These are phyloP conservation scores for Clarias gariepinus DNA, from an alignment of 2,113 vertebrate genomes.

Conservation along the genomic window DNA sequence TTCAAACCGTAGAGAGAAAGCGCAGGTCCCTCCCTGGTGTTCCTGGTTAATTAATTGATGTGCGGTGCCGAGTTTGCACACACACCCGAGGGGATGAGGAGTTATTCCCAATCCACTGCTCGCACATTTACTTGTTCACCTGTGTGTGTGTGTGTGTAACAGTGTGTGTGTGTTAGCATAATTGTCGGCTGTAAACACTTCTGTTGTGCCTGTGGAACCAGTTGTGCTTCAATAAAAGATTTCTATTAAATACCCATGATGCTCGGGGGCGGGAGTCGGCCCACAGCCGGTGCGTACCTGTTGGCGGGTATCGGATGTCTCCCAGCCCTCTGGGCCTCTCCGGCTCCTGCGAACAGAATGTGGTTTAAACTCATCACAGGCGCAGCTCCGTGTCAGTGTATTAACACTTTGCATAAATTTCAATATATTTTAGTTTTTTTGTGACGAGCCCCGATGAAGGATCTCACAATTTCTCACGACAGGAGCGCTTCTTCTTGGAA, in stretches of 20 bases:
- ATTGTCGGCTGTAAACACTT: too few relatives aligned
- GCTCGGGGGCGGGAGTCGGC: background rate
- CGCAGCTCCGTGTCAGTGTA: background rate
- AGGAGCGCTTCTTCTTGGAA: background rate
- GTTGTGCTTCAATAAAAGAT: background rate
- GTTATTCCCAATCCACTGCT: conserved; percentile 1
- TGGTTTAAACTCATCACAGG: background rate
- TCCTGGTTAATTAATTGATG: background rate
- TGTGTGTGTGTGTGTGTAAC: background rate
- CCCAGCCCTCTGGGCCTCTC: conserved; percentile 10
- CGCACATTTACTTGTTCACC: background rate
- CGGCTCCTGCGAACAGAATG: background rate
- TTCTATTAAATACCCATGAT: background rate
- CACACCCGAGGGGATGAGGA: background rate
- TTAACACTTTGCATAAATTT: background rate
- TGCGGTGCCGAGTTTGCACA: background rate
- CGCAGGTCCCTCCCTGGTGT: background rate
- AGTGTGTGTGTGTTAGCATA: background rate
- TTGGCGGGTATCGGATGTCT: conserved; percentile 16
- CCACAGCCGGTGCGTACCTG: conserved; percentile 19
- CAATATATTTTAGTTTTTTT: background rate
- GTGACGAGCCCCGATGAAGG: background rate
- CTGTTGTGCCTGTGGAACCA: background rate
- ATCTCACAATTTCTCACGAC: conserved; percentile 2
- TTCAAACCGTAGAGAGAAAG: background rate